Conservation (phyloP, 92 coral and sea anemone species). For the Porites evermanni region DNA sequence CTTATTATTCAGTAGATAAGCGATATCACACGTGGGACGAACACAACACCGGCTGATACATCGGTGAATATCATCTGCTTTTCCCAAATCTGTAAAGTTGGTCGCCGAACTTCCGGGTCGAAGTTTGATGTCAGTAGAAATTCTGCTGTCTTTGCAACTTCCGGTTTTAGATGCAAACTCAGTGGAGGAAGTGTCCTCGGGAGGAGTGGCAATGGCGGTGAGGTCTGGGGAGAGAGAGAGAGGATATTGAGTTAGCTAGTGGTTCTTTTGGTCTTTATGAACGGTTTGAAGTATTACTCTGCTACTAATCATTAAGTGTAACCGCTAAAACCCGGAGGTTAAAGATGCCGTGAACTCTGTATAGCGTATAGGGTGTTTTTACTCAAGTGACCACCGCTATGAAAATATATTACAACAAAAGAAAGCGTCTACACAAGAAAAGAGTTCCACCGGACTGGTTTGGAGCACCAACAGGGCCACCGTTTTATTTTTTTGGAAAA, state of each 20-base stretch:
- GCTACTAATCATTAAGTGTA: too few relatives aligned
- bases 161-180: constrained; percentile 25
- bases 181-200: constrained; percentile 32
- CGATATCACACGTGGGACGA: constrained; percentile 91
- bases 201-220: constrained; percentile 32
- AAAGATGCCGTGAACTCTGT: too few relatives aligned
- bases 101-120: constrained; percentile 55
- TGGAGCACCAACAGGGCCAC: too few relatives aligned
- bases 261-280: too few relatives aligned
- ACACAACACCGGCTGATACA: constrained; percentile 90
- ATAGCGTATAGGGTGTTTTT: too few relatives aligned
- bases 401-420: too few relatives aligned
- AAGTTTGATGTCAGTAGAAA: constrained; percentile 67
- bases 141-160: constrained; percentile 74
- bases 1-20: constrained; percentile 87
- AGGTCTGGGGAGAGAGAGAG: constrained; percentile 6
- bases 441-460: too few relatives aligned
- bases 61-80: constrained; percentile 69
- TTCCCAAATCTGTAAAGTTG: constrained; percentile 88
- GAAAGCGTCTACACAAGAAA: too few relatives aligned
- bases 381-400: too few relatives aligned
- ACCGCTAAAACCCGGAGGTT: too few relatives aligned
- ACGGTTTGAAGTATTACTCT: too few relatives aligned
- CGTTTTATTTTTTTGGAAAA: too few relatives aligned
- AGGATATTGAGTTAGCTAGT: not conserved